A percentile compares a stretch with the other conserved stretches of the same genome.
Conservation (phyloP, 1,140 invertebrate species). For the Dendrolimus punctatus region DNA sequence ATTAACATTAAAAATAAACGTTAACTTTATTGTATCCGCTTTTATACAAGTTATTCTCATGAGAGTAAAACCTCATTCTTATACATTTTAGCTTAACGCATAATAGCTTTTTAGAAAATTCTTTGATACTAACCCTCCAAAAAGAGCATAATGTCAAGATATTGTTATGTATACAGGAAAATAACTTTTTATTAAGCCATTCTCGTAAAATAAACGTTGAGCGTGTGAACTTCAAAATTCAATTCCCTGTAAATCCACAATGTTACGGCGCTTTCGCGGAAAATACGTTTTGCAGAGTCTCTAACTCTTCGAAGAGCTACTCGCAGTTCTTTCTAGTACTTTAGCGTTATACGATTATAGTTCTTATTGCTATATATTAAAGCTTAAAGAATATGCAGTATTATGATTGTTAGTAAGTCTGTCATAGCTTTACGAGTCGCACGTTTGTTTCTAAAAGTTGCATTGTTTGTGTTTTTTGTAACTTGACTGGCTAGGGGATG, state of each 20-base stretch:
- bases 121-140: no score
- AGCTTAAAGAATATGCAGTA: conserved; percentile 2
- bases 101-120: no score
- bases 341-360: conserved; percentile 1
- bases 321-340: conserved; percentile 1
- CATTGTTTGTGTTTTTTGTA: conserved; percentile 26
- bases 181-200: conserved; percentile 4
- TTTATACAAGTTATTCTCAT: no score
- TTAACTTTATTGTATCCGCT: no score
- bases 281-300: conserved; percentile 14
- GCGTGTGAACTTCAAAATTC: conserved; percentile 16
- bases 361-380: conserved; percentile 1
- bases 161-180: background rate
- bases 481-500: conserved; percentile 13
- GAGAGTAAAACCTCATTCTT: no score
- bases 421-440: conserved; percentile 18
- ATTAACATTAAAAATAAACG: no score
- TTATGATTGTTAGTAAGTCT: conserved; percentile 14
- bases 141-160: no score
- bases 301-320: conserved; percentile 6
- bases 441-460: conserved; percentile 30
- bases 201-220: conserved; percentile 4
- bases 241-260: conserved; percentile 19
- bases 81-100: no score
- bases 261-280: conserved; percentile 13